Evolutionary conservation across 2,888 invertebrate species (phyloP).

Genomic region (Aromia moschata): DNA sequence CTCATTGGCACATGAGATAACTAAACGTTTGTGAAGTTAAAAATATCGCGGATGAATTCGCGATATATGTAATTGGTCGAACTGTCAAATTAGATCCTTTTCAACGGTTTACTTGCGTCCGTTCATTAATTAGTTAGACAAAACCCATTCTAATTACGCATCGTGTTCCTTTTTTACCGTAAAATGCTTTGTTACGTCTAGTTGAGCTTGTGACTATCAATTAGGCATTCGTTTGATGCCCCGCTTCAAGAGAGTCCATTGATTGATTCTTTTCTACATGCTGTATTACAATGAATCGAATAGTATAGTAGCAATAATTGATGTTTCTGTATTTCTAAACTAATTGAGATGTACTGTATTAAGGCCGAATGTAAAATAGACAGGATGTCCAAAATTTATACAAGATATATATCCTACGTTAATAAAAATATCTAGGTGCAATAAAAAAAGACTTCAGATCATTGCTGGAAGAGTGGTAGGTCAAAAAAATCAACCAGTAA

Average conservation of each 20-base stretch:
- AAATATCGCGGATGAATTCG: constrained; percentile 40
- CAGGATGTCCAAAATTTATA: too few relatives aligned
- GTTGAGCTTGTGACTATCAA: not conserved
- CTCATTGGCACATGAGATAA: not conserved
- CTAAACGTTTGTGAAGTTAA: constrained; percentile 24
- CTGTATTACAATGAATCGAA: too few relatives aligned
- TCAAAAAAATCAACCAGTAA: too few relatives aligned
- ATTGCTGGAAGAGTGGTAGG: too few relatives aligned
- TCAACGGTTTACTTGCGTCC: not conserved
- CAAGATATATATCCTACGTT: too few relatives aligned
- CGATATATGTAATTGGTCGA: constrained; percentile 26
- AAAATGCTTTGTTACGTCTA: not conserved
- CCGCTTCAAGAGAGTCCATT: not conserved
- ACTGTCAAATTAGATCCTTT: constrained; percentile 1
- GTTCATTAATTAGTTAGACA: not conserved
- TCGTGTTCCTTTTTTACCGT: not conserved
- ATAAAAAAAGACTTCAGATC: too few relatives aligned
- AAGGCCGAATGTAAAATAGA: too few relatives aligned
- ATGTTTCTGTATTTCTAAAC: too few relatives aligned
- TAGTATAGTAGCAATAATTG: too few relatives aligned
- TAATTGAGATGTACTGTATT: too few relatives aligned
- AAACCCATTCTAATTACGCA: not conserved
- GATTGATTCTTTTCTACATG: too few relatives aligned
- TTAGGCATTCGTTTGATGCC: not conserved
- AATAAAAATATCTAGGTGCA: too few relatives aligned